These are phyloP conservation scores for Serilophus lunatus DNA, from an alignment of 2,113 vertebrate genomes.

Conservation along the genomic window DNA sequence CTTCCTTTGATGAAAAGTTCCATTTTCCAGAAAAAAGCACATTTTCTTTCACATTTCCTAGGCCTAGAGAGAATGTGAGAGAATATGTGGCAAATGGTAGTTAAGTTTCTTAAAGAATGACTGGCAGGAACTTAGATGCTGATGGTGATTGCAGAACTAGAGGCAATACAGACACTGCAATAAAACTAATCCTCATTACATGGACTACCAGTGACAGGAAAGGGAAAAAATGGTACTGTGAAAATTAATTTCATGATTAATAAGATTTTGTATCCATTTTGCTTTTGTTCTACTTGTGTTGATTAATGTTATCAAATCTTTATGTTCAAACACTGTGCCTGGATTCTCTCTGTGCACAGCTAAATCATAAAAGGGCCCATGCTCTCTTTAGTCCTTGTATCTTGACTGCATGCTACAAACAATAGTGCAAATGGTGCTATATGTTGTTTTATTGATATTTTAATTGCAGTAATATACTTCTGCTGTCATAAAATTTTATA, in stretches of 20 bases:
- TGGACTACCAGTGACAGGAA: neutral
- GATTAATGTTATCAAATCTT: neutral
- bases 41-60: neutral
- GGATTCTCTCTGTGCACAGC: neutral
- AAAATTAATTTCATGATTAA: neutral
- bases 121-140: neutral
- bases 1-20: neutral
- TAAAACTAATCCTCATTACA: neutral
- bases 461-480: conserved; percentile 2
- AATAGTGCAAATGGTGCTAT: neutral
- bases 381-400: neutral
- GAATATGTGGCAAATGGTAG: neutral
- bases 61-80: neutral
- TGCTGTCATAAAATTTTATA: conserved; percentile 5
- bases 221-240: neutral
- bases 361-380: neutral
- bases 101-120: neutral
- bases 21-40: neutral
- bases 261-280: neutral
- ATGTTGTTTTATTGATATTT: conserved; percentile 3
- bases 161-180: neutral
- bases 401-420: neutral
- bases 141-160: neutral
- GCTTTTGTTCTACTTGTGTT: neutral
- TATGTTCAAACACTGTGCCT: neutral